phyloP scores from a whole-genome alignment of 1,140 invertebrate species.

The Muscidifurax raptorellus region DNA sequence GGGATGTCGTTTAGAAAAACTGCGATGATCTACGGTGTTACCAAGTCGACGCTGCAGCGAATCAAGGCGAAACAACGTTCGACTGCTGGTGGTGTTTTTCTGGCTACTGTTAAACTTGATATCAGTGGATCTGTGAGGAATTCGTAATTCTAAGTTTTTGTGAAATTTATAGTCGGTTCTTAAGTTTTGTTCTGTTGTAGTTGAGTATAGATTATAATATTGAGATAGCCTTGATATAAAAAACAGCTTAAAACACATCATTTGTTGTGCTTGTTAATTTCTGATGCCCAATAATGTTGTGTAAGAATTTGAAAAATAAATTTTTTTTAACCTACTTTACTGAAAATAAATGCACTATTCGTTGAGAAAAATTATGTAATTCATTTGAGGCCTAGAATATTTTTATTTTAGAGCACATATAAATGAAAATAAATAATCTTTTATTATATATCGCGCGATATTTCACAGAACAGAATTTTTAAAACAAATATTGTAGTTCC shows the following conservation, averaged over 20 bases:
- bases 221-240: no score
- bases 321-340: no score
- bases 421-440: background rate
- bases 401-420: background rate
- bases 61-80: conserved; percentile 56
- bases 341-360: no score
- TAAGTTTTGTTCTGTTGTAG: no score
- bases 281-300: no score
- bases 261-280: no score
- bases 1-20: conserved; percentile 69
- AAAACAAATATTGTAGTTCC: background rate
- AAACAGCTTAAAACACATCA: no score
- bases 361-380: background rate
- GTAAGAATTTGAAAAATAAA: no score
- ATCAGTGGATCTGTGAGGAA: background rate
- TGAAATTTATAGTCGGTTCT: background rate
- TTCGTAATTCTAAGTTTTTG: background rate
- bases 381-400: no score
- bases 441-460: background rate
- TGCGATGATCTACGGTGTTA: conserved; percentile 60
- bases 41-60: conserved; percentile 66
- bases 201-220: no score
- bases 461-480: background rate
- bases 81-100: background rate
- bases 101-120: background rate